Base-by-base conservation (phyloP, 2,113 vertebrate species). In the Sander vitreus region DNA sequence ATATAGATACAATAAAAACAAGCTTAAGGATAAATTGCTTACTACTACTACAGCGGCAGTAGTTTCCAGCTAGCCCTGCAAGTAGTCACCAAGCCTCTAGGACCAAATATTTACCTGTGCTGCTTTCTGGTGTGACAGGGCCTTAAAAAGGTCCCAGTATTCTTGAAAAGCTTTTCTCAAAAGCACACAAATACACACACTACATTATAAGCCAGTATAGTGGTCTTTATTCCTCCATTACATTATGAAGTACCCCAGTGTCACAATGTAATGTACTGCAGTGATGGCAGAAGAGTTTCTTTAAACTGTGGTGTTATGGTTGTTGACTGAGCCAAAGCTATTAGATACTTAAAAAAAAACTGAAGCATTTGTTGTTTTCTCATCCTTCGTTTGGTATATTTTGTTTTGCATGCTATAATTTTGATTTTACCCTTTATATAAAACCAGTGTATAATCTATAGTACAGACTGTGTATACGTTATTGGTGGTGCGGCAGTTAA, bases 351-450 rank as follows among this genome's bases (percentile, higher is more conserved):
- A 33, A 25, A 25, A 25, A 25, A 1, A 25, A 25, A n/a, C 25
- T 43, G 23, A 68, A 59, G 27, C 47, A n/a, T 85, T 45, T 60
- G 36, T 53, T 11, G 21, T 67, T 74, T 30, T 59, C 47, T 78
- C 25, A 62, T 54, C 4, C 74, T 71, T 18, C 25, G 45, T 85
- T 70, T 67, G 74, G 15, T 86, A 25, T 25, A 66, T 86, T 80
- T 91, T 23, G 12, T 86, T 91, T 85, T 91, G 79, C 88, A 93
- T 93, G 90, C 69, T 78, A 67, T 80, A 21, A 27, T 84, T 93
- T 89, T 27, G 45, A 72, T 58, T 85, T 73, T 39, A 15, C 47
- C 23, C 50, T 48, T 45, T 58, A 18, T 73, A 68, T 55, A 50
- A 85, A 66, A 50, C 10, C 23, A 57, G 77, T 81, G 33, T 86